Conservation (phyloP, 2,797 vertebrate genomes). For the Hirundo rustica region DNA sequence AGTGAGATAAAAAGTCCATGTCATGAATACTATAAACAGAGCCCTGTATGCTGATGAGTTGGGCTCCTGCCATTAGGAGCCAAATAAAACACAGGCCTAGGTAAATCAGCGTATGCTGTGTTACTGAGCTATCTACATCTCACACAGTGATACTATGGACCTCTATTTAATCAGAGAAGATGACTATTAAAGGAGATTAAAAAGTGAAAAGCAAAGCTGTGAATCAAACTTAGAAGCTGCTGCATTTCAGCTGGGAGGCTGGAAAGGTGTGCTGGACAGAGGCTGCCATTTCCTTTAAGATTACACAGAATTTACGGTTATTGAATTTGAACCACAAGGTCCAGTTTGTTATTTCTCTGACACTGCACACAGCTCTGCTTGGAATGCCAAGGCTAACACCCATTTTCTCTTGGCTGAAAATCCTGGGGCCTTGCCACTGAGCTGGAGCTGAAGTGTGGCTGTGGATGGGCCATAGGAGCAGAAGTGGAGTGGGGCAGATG, state of each 20-base stretch:
- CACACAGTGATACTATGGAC: neutral
- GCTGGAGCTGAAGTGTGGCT: neutral
- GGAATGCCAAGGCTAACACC: neutral
- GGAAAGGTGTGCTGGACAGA: neutral
- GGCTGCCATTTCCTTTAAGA: neutral
- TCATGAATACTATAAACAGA: slow-evolving; percentile 43
- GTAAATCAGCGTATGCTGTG: neutral
- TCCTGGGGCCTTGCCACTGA: no score
- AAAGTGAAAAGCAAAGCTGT: neutral
- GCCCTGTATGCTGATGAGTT: neutral
- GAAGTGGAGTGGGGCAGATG: neutral
- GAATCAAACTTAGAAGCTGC: neutral
- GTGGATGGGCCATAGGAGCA: neutral
- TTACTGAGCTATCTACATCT: neutral
- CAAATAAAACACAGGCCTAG: neutral
- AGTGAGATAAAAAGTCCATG: neutral
- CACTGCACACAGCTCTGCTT: neutral
- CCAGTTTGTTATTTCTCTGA: neutral
- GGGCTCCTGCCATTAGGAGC: neutral
- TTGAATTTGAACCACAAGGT: neutral
- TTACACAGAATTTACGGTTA: neutral
- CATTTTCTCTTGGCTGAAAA: neutral
- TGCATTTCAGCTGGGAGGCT: neutral
- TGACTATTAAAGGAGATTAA: neutral
- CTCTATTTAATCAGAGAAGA: slow-evolving; percentile 13